Evolutionary conservation across 2,888 invertebrate species (phyloP), one percentile per base, ranked within the genome.

Genomic region (Stenoptilia bipunctidactyla): DNA sequence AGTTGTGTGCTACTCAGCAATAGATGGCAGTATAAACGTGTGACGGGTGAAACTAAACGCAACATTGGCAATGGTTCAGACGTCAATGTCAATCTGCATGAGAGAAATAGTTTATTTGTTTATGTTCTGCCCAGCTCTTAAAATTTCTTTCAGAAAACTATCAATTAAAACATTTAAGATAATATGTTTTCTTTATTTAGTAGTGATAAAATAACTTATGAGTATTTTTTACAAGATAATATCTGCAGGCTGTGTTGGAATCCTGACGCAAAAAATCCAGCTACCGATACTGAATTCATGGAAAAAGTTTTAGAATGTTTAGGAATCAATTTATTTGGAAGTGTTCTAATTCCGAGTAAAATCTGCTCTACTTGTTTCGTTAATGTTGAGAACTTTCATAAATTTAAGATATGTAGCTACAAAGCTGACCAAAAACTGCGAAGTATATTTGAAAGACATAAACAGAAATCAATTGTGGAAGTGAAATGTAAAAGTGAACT

Each of bases 221-320:
- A 79, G 43, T 80, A 75, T 48, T 76, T 80, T 44, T 51, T 60
- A 34, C 60, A 68, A 50, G 54, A 59, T 6, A 60, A 74, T 37
- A 58, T 79, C 0, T 82, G 82, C 41, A 56, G 79, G 45, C 47
- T 80, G 5, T 82, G 82, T 46, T 79, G 75, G 74, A 13, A 13
- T 3, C 14, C 13, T 8, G 13, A 13, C 6, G 34, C 14, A 13
- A 34, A 30, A n/a, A n/a, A 9, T 10, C n/a, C 9, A 10, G 10
- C 9, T 8, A n/a, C 9, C 2, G 30, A n/a, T 3, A n/a, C 6
- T 12, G 30, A 30, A 30, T n/a, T 74, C 30, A 30, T 55, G 9
- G 58, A 64, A 38, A 64, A 68, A 49, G 62, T 83, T 45, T 56
- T 52, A 34, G 60, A 70, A 33, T 73, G 63, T 44, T 50, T 80